Evolutionary conservation across 2,797 vertebrate genomes (phyloP).

Genomic region (Choloepus didactylus): DNA sequence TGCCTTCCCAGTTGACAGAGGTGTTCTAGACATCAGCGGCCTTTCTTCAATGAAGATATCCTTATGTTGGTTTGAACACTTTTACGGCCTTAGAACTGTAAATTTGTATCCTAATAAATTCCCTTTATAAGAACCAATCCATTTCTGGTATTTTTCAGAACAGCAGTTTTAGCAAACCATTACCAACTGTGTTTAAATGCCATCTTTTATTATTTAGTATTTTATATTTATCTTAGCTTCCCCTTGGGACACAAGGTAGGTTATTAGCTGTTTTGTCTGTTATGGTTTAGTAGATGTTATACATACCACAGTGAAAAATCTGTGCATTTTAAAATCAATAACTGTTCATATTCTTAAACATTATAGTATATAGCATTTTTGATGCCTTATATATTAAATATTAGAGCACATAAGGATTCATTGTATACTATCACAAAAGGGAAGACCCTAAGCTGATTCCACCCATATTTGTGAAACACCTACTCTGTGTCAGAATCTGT

Average conservation of each 20-base stretch:
- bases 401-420: neutral
- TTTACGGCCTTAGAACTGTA: too few species aligned
- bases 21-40: too few species aligned
- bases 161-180: too few species aligned
- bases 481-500: neutral
- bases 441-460: neutral
- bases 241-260: neutral
- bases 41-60: too few species aligned
- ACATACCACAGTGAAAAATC: neutral
- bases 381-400: neutral
- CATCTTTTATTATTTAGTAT: neutral
- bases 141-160: too few species aligned
- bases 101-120: too few species aligned
- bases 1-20: too few species aligned
- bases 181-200: neutral
- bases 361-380: neutral
- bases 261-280: neutral
- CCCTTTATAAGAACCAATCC: too few species aligned
- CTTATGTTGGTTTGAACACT: too few species aligned
- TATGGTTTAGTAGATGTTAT: neutral
- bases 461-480: neutral
- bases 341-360: neutral
- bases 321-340: neutral
- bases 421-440: neutral
- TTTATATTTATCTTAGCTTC: conserved; percentile 17